Evolutionary conservation across 2,113 vertebrate genomes (phyloP), one percentile per base, ranked within the genome.

Genomic region (Rhizomys pruinosus): DNA sequence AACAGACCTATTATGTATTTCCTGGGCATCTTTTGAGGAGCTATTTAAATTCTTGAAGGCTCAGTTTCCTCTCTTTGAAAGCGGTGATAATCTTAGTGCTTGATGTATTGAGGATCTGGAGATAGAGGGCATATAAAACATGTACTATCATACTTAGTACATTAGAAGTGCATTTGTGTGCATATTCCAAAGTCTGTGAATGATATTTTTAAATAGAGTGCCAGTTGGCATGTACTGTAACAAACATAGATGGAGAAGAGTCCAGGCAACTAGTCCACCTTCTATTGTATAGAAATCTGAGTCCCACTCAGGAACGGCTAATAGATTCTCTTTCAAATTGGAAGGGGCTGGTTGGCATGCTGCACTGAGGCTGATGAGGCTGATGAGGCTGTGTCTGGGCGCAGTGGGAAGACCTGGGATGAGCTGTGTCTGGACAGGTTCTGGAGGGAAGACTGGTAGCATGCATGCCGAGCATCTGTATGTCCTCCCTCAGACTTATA

Each of bases 201-300:
- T 86, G n/a, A 39, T 42, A 37, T 82, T 84, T 91, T 90, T 91
- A 74, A 93, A 73, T 63, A 90, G 32, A 71, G 71, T 72, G 52
- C 39, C n/a, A 66, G 57, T 91, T 96, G 92, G 72, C 85, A 73
- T 59, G 32, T 19, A 42, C 55, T 32, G 3, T 27, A 80, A 84
- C 73, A 90, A 87, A 87, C 10, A 16, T 57, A 11, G 78, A 94
- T 55, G 88, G 82, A 94, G 72, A 90, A 42, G 23, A 92, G 66
- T 84, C 63, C 47, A 80, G 66, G 69, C 44, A 72, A 63, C 90
- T 90, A 81, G 44, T 85, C 82, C 47, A 82, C 69, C 81, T 93
- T 93, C 74, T 95, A 39, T 92, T 92, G 32, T 82, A 20, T 73
- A 63, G 79, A 37, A 52, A 47, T 80, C 34, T 71, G 20, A 81